Evolutionary conservation across 2,888 invertebrate genomes (phyloP), one percentile per base, ranked within the genome.

Genomic region (Lycaena phlaeas): DNA sequence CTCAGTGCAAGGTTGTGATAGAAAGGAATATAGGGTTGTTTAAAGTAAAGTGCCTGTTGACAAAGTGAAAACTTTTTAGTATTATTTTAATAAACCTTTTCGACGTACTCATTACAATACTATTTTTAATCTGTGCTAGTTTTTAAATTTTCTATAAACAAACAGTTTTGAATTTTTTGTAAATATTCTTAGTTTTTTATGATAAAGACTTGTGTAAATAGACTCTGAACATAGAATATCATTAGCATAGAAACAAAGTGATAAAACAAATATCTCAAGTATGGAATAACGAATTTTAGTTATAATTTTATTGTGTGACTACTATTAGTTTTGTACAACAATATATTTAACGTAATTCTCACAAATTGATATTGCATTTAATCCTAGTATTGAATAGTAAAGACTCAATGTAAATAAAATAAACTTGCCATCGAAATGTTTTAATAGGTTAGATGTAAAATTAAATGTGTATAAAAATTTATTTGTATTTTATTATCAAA

Each of bases 1-100:
- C 77, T 77, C 77, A 77, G 73, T 64, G 64, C 61, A 69, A 64
- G 78, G 78, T 78, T 78, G 78, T 78, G 78, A 78, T 67, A 60
- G 68, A 68, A 64, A 60, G 63, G 51, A 61, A 34, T 29, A 43
- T 40, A 50, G 42, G 41, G 59, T 64, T 59, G 63, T 64, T 57
- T 51, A 62, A 67, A 61, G 55, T 52, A 54, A 75, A 72, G 75
- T 75, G 75, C 71, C 76, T 75, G 59, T 54, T 30, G 6, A 39
- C n/a, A n/a, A n/a, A n/a, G n/a, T n/a, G n/a, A n/a, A n/a, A 46
- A 29, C 36, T 22, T 15, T 34, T 40, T 26, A 14, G 12, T 22
- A 14, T 26, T 26, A 27, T 2, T 26, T 26, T 6, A 26, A 27
- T 22, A 14, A 30, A 39, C n/a, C 29, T 7, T 40, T 40, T 27